These are phyloP conservation scores for Physella acuta DNA, from an alignment of 1,140 invertebrate genomes.

Conservation along the genomic window DNA sequence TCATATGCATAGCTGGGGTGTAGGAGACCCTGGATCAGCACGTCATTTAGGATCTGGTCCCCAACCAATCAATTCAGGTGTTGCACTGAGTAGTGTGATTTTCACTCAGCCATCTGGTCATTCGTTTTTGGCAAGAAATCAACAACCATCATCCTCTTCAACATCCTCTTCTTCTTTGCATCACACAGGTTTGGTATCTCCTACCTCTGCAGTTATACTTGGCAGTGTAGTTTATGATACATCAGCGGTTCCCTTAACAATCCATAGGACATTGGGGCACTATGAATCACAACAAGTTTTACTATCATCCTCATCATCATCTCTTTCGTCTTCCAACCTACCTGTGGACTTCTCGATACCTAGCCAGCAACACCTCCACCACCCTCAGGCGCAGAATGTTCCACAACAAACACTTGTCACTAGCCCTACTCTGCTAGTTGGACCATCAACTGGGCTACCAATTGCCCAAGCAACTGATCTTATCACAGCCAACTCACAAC, in stretches of 20 bases:
- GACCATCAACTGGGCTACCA: not conserved
- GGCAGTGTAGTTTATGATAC: constrained; percentile 3
- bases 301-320: constrained; percentile 20
- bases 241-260: not conserved
- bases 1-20: constrained; percentile 4
- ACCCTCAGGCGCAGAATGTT: not conserved
- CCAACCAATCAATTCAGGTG: constrained; percentile 2
- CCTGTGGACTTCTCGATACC: constrained; percentile 15
- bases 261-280: not conserved
- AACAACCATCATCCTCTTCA: constrained; percentile 14
- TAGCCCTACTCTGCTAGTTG: constrained; percentile 3
- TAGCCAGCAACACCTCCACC: constrained; percentile 19
- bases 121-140: not conserved
- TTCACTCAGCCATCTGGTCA: constrained; percentile 17
- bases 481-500: constrained; percentile 25
- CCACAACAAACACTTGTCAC: not conserved
- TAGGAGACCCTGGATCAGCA: not conserved
- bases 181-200: constrained; percentile 6
- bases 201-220: not conserved
- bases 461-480: not conserved
- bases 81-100: constrained; percentile 12
- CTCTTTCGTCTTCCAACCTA: constrained; percentile 22
- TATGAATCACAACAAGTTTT: constrained; percentile 17
- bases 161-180: constrained; percentile 20
- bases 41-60: not conserved